Evolutionary conservation across 2,888 invertebrate species (phyloP), one percentile per base, ranked within the genome.

Genomic region (Orthosia gracilis): DNA sequence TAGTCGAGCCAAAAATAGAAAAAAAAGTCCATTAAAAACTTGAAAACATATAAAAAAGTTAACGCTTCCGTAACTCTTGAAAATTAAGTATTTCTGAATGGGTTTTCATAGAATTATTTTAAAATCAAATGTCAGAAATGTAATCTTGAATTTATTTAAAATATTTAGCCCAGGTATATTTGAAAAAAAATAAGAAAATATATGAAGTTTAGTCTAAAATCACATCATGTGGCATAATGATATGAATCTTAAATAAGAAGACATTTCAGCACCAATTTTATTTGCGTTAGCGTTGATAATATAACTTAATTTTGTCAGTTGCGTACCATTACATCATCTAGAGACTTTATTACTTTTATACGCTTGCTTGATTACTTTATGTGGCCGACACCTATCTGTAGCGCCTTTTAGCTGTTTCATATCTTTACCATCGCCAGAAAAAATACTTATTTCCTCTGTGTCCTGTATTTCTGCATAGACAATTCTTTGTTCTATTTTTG

Each of bases 1-100:
- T 49, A 67, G n/a, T 52, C 52, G 23, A 57, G 12, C 13, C 57
- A 15, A 31, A 55, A 58, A 70, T 50, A 67, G 17, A 63, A 58
- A 75, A 74, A 59, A 55, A 26, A 7, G 50, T 7, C 13, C 49
- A 66, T 57, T 70, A 49, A 58, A 70, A 69, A 68, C 69, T 67
- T 59, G 45, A 52, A 73, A 66, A 21, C 58, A 5, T 17, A 62
- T 55, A 75, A 76, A 73, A 54, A 69, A 18, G 1, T 54, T 68
- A n/a, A 69, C 58, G 74, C 69, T 77, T 80, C 80, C 75, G 67
- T 69, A 68, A 31, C 31, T 75, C 66, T 68, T 78, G 26, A 64
- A 69, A 69, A 58, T 49, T 45, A 69, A 49, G 18, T 45, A 4
- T 49, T 49, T 65, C 17, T 17, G 18, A 50, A 47, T n/a, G 2